Evolutionary conservation across 2,113 vertebrate species (phyloP).

Genomic region (Odocoileus hemionus): DNA sequence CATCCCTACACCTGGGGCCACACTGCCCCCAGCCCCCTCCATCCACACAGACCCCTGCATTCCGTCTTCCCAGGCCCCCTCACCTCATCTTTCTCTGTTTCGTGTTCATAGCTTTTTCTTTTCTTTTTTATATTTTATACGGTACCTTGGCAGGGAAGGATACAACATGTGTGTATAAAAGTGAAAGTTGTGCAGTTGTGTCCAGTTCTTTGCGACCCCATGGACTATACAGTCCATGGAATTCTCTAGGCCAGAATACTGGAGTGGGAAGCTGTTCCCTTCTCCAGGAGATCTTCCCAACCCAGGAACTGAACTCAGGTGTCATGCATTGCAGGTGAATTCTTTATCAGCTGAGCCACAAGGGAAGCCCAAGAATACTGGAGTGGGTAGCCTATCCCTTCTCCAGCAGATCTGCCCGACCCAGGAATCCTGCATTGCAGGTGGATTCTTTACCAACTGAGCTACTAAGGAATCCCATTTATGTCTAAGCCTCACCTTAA

Average conservation of each 20-base stretch:
- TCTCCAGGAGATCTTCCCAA: neutral
- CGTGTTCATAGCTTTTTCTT: neutral
- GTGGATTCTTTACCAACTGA: neutral
- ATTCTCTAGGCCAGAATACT: neutral
- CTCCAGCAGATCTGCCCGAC: neutral
- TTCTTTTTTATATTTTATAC: neutral
- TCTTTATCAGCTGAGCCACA: neutral
- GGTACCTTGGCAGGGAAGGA: neutral
- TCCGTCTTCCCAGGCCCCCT: neutral
- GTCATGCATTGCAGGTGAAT: neutral
- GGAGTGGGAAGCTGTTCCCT: neutral
- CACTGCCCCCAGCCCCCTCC: neutral
- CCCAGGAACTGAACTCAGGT: neutral
- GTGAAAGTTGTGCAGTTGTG: neutral
- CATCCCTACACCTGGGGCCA: neutral
- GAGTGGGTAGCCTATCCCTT: neutral
- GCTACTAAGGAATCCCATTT: neutral
- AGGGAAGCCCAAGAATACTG: neutral
- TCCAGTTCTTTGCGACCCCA: neutral
- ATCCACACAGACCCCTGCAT: neutral
- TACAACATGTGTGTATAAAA: neutral
- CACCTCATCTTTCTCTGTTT: neutral
- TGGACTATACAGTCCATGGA: neutral
- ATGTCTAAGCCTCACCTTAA: neutral
- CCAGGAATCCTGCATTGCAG: neutral